Evolutionary conservation across 2,797 vertebrate species (phyloP).

Genomic region (Sternotherus odoratus): DNA sequence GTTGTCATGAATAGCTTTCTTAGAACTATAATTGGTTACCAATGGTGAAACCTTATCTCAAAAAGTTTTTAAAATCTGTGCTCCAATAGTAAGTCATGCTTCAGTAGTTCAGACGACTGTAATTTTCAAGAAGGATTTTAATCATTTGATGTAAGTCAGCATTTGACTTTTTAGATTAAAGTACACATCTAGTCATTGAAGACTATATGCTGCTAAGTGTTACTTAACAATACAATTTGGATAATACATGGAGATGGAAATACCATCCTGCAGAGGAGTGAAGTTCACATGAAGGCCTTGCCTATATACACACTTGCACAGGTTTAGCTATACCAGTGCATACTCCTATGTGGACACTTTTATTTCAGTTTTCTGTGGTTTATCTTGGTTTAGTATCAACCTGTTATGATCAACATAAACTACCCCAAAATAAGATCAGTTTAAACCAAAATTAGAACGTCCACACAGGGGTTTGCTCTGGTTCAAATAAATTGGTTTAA

Average conservation of each 20-base stretch:
- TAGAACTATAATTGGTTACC: not conserved
- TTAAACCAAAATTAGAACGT: not conserved
- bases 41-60: not conserved
- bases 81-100: not conserved
- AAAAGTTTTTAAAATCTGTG: not conserved
- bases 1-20: not conserved
- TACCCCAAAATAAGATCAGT: not conserved
- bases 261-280: rapidly evolving
- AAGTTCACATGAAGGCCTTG: not conserved
- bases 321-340: not conserved
- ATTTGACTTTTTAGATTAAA: not conserved
- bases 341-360: rapidly evolving
- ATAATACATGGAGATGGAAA: not conserved
- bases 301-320: not conserved
- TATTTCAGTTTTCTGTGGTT: not conserved
- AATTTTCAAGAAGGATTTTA: not conserved
- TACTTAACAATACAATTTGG: rapidly evolving
- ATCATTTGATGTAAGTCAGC: not conserved
- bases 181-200: not conserved
- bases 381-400: not conserved
- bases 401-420: not conserved
- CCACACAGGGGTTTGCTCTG: not conserved
- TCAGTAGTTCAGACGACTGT: not conserved
- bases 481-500: not conserved
- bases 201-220: rapidly evolving